Conservation (phyloP, 1,140 invertebrate genomes). For the Rhyacophila brunnea region DNA sequence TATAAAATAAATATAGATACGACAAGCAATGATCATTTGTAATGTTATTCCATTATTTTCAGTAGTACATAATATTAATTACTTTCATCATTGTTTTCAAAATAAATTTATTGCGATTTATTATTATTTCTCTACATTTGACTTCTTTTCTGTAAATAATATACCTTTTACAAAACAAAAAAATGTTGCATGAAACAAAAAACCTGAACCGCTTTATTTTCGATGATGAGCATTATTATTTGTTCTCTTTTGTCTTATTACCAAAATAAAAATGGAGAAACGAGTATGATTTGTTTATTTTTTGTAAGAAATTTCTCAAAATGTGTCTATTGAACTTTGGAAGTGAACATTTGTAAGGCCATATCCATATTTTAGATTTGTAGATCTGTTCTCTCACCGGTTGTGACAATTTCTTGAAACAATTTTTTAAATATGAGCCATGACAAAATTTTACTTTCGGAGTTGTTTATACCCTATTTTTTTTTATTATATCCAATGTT, state of each 20-base stretch:
- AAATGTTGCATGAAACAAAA: not conserved
- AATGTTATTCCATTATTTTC: no score
- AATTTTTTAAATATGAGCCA: not conserved
- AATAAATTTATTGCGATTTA: no score
- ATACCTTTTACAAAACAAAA: not conserved
- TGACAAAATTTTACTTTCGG: conserved; percentile 29
- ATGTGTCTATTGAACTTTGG: conserved; percentile 30
- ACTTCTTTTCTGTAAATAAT: not conserved
- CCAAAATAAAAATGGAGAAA: conserved; percentile 30
- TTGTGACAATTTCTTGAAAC: conserved; percentile 1
- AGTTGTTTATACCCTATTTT: conserved; percentile 14
- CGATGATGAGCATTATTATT: no score
- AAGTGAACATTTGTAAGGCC: conserved; percentile 27
- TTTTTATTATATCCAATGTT: not conserved
- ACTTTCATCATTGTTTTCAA: no score
- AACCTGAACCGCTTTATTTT: not conserved
- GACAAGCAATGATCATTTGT: no score
- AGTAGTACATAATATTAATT: no score
- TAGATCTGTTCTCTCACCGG: not conserved
- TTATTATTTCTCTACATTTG: not conserved
- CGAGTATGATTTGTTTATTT: conserved; percentile 24
- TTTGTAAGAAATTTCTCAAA: conserved; percentile 19
- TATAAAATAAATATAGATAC: no score
- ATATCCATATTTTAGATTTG: not conserved
- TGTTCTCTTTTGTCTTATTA: conserved; percentile 1